Evolutionary conservation across 2,113 vertebrate species (phyloP), one percentile per base, ranked within the genome.

Genomic region (Hoplias malabaricus): DNA sequence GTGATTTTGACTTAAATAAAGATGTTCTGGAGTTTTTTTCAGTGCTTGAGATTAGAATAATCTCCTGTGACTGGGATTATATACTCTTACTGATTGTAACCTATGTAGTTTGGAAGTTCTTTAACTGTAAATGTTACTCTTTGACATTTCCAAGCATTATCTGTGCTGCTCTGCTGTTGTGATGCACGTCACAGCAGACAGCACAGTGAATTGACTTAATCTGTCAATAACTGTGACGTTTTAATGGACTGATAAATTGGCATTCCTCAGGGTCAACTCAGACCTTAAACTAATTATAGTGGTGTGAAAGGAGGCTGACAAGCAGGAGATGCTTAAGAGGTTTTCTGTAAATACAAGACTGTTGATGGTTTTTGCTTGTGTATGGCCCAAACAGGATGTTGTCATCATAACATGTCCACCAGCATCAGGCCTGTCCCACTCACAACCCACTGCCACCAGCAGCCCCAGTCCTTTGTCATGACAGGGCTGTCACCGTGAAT

Each of bases 381-480:
- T 88, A 82, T 68, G 69, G 75, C 73, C 83, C 69, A 65, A 59
- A 85, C 59, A 69, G 53, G 53, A 40, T 36, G 48, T 73, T 90
- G 83, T 87, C 86, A 79, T 86, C 87, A 87, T 84, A 90, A 90
- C 85, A 89, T 75, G 68, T 56, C 63, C 23, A 56, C 76, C 11
- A 82, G 82, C 76, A 79, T 71, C 63, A 73, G 48, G 42, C 31
- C 79, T 34, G 76, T 76, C 62, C 67, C 69, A 31, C 36, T 54
- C 75, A n/a, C n/a, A n/a, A n/a, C n/a, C n/a, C 74, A 81, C 81
- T 54, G 56, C 56, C 71, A 75, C 75, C 71, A 81, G 79, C 80
- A 75, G 82, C 78, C 53, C 46, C 13, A 65, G 74, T 80, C 9
- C 6, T 78, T 84, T 84, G 86, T 87, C 89, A 90, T 87, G 88